Base-by-base conservation (phyloP, 1,140 invertebrate genomes). In the Neelides sp. region DNA sequence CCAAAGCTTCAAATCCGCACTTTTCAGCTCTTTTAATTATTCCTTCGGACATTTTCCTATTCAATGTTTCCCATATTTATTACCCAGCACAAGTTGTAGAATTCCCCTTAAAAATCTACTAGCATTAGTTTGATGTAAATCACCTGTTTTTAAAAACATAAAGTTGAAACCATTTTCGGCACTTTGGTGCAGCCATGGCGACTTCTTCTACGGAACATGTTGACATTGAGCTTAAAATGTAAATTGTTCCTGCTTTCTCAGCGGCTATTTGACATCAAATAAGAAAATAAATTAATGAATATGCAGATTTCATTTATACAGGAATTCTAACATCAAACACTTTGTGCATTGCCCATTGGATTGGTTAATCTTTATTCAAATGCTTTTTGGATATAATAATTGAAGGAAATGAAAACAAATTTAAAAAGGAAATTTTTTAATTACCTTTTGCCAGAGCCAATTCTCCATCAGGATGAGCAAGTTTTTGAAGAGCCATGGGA, bases 381-480 rank as follows among this genome's bases (percentile, higher is more conserved):
- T n/a, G 8, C n/a, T 34, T 8, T 8, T 34, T 34, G 8, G 8
- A 34, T 32, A 10, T 32, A 32, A n/a, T 32, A n/a, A 32, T 32
- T 32, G 8, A n/a, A 8, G 19, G 37, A 13, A 10, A 40, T 40
- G 8, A 19, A 40, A 8, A 17, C 17, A 40, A 10, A 7, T 17
- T 10, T 12, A 8, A 35, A 32, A 28, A 13, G 28, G 46, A 28
- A 36, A 20, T 7, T 28, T 4, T 19, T 26, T 48, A 43, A 48
- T 60, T 71, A 86, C 85, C 85, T 78, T 68, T 80, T 1, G 76
- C 87, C 66, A 78, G 88, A 34, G 83, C 90, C 50, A 78, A 70
- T 73, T 97, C 91, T 10, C 92, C 92, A 40, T 90, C 82, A 1
- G 81, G 77, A 71, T 92, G 82, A 0, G 90, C 88, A 85, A 97